Evolutionary conservation across 2,888 invertebrate genomes (phyloP).

Genomic region (Cataglyphis rosenhaueri): DNA sequence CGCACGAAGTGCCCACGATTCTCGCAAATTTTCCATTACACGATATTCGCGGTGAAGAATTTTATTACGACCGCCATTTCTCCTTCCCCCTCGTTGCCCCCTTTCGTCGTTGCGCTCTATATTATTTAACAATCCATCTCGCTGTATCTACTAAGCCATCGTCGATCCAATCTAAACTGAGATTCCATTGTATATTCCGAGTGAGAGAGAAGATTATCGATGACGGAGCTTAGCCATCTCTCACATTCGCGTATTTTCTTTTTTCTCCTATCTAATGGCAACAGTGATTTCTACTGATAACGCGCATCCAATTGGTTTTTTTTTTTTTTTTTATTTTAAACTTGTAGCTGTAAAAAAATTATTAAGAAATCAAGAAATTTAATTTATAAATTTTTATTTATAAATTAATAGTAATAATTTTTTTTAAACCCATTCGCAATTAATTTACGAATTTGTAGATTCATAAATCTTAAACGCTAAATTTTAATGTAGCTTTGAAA

Average conservation of each 20-base stretch:
- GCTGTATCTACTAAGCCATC: slow-evolving; percentile 48
- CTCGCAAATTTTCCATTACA: slow-evolving; percentile 54
- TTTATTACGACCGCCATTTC: slow-evolving; percentile 44
- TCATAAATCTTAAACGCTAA: neutral
- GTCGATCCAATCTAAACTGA: slow-evolving; percentile 53
- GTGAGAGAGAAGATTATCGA: slow-evolving; percentile 43
- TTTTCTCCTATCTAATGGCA: neutral
- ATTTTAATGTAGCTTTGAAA: neutral
- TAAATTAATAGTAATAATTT: neutral
- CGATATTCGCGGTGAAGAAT: slow-evolving; percentile 51
- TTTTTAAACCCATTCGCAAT: neutral
- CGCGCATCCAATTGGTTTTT: neutral
- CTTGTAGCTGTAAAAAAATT: neutral
- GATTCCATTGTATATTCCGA: slow-evolving; percentile 39
- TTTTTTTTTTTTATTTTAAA: neutral
- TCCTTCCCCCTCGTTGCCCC: neutral
- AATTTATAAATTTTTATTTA: too few species aligned
- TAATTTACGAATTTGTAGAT: neutral
- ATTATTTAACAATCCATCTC: slow-evolving; percentile 55
- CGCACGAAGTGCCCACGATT: slow-evolving; percentile 43
- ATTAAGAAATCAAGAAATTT: neutral
- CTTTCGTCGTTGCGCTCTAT: slow-evolving; percentile 3
- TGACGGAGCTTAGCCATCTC: slow-evolving; percentile 4
- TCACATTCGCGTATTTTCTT: neutral
- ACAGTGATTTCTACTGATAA: neutral